A percentile compares a stretch with the other conserved stretches of the same genome.
These are phyloP conservation scores for Microtus richardsoni DNA, from an alignment of 2,113 vertebrate genomes.

Conservation along the genomic window DNA sequence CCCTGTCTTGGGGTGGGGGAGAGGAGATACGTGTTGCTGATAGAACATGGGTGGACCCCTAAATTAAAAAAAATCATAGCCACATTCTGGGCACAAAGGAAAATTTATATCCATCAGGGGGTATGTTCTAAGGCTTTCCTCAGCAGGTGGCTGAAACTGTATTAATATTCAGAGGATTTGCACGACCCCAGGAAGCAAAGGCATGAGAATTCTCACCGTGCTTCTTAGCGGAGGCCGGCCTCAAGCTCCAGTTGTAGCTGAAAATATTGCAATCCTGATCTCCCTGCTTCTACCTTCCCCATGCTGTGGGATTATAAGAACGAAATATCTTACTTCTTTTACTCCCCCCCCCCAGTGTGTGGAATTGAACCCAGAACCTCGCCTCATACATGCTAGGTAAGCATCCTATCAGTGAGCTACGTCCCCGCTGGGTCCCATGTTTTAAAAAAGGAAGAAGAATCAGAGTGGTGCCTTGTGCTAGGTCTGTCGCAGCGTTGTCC, in stretches of 20 bases:
- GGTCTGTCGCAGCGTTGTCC: background rate
- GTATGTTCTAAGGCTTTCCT: background rate
- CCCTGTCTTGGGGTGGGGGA: background rate
- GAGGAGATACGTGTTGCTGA: background rate
- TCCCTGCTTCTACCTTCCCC: background rate
- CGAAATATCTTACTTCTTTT: background rate
- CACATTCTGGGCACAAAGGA: conserved; percentile 8
- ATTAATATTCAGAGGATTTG: background rate
- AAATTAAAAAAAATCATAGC: background rate
- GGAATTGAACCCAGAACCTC: background rate
- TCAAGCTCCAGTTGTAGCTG: background rate
- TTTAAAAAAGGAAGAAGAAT: background rate
- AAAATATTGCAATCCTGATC: background rate
- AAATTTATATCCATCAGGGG: background rate
- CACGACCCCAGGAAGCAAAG: background rate
- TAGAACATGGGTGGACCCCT: background rate
- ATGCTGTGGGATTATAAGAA: background rate
- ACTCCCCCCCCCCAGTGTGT: background rate
- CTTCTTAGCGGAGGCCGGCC: background rate
- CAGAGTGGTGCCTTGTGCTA: background rate
- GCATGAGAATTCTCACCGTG: background rate
- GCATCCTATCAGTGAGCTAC: background rate
- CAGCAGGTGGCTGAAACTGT: background rate
- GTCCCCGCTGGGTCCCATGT: too few relatives aligned
- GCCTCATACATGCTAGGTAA: background rate